phyloP scores from a whole-genome alignment of 2,113 vertebrate genomes.

The Chroicocephalus ridibundus region DNA sequence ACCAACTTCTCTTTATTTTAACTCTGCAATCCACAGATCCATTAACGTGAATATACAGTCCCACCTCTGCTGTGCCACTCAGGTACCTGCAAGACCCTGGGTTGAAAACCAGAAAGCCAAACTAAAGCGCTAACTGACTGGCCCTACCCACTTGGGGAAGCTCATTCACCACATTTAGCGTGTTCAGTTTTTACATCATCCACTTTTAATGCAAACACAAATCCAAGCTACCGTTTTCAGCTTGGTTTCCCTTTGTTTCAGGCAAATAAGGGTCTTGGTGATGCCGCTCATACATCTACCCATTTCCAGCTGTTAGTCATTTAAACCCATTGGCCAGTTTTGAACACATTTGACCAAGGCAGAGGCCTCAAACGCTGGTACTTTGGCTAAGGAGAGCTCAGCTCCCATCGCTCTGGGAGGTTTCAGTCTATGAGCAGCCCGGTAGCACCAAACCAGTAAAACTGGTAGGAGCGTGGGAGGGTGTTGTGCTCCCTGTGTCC shows the following conservation, averaged over 20 bases:
- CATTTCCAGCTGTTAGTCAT: not conserved
- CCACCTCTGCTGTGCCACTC: not conserved
- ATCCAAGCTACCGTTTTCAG: not conserved
- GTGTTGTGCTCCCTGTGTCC: not conserved
- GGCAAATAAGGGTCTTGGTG: not conserved
- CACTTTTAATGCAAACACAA: not conserved
- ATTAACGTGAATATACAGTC: not conserved
- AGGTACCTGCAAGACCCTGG: not conserved
- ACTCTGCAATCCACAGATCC: not conserved
- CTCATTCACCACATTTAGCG: not conserved
- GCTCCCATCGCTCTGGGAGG: not conserved
- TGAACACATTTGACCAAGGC: not conserved
- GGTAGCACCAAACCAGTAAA: not conserved
- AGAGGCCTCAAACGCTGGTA: not conserved
- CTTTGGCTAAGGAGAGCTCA: not conserved
- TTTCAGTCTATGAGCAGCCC: not conserved
- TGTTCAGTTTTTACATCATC: rapidly evolving
- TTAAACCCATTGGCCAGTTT: not conserved
- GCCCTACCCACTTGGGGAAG: not conserved
- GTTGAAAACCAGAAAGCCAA: not conserved
- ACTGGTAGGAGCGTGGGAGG: not conserved
- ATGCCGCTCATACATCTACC: not conserved
- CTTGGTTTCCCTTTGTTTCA: not conserved
- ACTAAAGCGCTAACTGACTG: not conserved
- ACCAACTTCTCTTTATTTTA: not conserved